These are phyloP conservation scores for Artemia sinica DNA, from an alignment of 2,888 invertebrate species.

Conservation along the genomic window DNA sequence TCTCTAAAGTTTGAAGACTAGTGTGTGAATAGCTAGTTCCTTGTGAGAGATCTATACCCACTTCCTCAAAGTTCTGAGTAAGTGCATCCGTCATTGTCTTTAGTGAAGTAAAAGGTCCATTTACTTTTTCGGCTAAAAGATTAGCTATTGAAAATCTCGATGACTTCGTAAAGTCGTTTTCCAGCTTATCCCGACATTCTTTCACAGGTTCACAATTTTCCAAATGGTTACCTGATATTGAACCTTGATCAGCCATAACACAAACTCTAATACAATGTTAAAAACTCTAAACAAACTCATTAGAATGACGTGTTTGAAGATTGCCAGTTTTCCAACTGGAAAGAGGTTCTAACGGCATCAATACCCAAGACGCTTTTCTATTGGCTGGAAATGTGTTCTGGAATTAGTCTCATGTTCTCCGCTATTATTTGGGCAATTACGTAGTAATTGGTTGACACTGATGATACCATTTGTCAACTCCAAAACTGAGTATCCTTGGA, in stretches of 20 bases:
- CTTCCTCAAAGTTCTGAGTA: neutral
- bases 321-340: conserved; percentile 10
- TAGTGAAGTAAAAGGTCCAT: neutral
- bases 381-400: neutral
- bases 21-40: too few relatives aligned
- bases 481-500: too few relatives aligned
- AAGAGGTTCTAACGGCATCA: conserved; percentile 13
- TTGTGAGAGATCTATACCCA: too few relatives aligned
- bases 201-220: too few relatives aligned
- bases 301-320: neutral
- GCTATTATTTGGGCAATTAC: conserved; percentile 13
- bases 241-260: too few relatives aligned
- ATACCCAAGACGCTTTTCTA: neutral
- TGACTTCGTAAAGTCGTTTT: neutral
- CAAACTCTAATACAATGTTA: neutral
- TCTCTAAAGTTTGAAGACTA: too few relatives aligned
- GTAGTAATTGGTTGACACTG: conserved; percentile 14
- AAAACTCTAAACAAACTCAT: neutral
- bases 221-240: too few relatives aligned
- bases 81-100: conserved; percentile 3
- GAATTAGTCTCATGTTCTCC: conserved; percentile 10
- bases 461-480: conserved; percentile 7
- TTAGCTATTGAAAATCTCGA: neutral
- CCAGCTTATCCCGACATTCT: neutral
- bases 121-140: neutral